Conservation (phyloP, 2,888 invertebrate genomes). For the Ormyrus labotus region DNA sequence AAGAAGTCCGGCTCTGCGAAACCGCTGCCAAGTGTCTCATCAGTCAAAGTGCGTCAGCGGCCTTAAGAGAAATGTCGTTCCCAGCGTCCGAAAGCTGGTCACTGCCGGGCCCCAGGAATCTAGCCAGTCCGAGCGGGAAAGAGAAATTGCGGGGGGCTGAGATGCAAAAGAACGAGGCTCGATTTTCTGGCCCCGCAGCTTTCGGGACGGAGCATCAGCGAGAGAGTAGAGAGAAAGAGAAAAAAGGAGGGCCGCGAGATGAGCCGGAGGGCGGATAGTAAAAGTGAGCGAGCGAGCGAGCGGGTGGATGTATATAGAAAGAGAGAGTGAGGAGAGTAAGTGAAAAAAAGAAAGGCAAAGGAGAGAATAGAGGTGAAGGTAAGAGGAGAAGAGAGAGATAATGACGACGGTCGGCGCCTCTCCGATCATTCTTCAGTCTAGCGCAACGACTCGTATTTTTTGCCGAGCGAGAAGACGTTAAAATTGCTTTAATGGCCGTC, state of each 20-base stretch:
- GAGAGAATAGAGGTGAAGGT: slow-evolving; percentile 56
- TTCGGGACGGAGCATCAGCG: slow-evolving; percentile 7
- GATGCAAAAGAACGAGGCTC: slow-evolving; percentile 47
- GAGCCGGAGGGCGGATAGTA: slow-evolving; percentile 46
- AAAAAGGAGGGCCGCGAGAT: neutral
- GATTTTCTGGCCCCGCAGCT: slow-evolving; percentile 56
- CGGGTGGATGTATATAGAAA: neutral
- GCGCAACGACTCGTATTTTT: slow-evolving; percentile 73
- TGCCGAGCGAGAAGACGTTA: slow-evolving; percentile 70
- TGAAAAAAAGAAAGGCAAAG: slow-evolving; percentile 55
- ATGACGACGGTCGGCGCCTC: slow-evolving; percentile 70
- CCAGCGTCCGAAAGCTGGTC: neutral
- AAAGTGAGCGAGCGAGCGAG: slow-evolving; percentile 41
- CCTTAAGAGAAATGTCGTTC: slow-evolving; percentile 22
- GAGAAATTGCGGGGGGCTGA: slow-evolving; percentile 47
- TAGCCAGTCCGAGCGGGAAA: slow-evolving; percentile 63
- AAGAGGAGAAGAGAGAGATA: slow-evolving; percentile 62
- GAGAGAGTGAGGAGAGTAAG: slow-evolving; percentile 40
- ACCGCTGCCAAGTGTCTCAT: slow-evolving; percentile 41
- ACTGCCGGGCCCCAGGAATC: slow-evolving; percentile 62
- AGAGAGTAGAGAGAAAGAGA: slow-evolving; percentile 16
- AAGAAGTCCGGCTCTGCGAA: slow-evolving; percentile 5
- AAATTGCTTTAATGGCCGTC: slow-evolving; percentile 73
- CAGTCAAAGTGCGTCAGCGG: slow-evolving; percentile 32
- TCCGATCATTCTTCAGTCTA: slow-evolving; percentile 75